These are phyloP conservation scores for Carposina sasakii DNA, from an alignment of 1,140 invertebrate genomes.

Conservation along the genomic window DNA sequence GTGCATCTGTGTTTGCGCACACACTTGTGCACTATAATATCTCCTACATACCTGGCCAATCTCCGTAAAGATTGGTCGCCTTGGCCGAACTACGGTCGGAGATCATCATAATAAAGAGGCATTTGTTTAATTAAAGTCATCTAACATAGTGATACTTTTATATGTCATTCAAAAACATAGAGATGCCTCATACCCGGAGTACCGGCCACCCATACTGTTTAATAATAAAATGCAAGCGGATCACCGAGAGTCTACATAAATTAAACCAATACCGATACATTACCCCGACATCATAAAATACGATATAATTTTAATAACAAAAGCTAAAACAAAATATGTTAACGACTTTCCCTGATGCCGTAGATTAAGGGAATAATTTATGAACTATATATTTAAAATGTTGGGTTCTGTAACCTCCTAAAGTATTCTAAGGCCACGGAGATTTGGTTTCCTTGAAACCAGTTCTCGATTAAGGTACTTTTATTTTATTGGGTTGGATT, in stretches of 20 bases:
- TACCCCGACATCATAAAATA: slow-evolving; percentile 45
- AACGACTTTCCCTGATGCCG: slow-evolving; percentile 28
- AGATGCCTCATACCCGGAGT: too few relatives aligned
- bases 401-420: slow-evolving; percentile 17
- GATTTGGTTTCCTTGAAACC: slow-evolving; percentile 18
- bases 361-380: slow-evolving; percentile 46
- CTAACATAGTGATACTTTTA: too few relatives aligned
- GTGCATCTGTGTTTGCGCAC: too few relatives aligned
- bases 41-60: too few relatives aligned
- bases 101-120: too few relatives aligned
- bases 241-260: slow-evolving; percentile 51
- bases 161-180: too few relatives aligned
- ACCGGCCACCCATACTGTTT: slow-evolving; percentile 47
- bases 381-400: slow-evolving; percentile 32
- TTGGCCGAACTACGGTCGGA: too few relatives aligned
- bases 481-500: too few relatives aligned
- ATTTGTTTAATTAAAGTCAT: too few relatives aligned
- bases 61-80: too few relatives aligned
- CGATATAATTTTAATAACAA: slow-evolving; percentile 54
- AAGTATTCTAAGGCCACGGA: slow-evolving; percentile 12
- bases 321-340: slow-evolving; percentile 47
- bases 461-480: slow-evolving; percentile 9
- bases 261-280: slow-evolving; percentile 56
- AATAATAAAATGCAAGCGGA: slow-evolving; percentile 48
- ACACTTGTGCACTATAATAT: too few relatives aligned